Evolutionary conservation across 2,113 vertebrate species (phyloP).

Genomic region (Passer domesticus): DNA sequence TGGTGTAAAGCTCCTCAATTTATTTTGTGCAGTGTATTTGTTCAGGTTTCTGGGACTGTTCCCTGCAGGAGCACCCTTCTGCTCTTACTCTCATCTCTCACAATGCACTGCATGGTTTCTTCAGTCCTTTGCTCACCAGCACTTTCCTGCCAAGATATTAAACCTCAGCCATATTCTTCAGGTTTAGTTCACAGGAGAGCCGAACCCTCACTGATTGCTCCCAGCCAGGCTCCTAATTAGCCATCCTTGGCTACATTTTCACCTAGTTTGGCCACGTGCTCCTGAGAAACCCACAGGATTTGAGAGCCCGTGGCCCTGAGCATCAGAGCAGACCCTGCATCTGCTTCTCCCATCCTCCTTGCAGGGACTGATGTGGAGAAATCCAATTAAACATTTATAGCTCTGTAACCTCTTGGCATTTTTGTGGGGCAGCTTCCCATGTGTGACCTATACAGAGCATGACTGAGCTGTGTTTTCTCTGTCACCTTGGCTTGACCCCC

Average conservation of each 20-base stretch:
- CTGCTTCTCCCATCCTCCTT: neutral
- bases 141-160: neutral
- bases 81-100: neutral
- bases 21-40: slow-evolving; percentile 13
- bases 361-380: neutral
- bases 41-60: neutral
- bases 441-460: neutral
- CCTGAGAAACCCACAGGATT: neutral
- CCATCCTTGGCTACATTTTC: neutral
- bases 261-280: neutral
- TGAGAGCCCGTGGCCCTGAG: neutral
- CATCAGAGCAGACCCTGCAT: neutral
- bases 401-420: neutral
- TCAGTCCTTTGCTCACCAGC: neutral
- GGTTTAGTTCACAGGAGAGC: neutral
- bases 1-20: neutral
- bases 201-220: neutral
- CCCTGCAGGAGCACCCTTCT: neutral
- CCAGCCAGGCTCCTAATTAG: neutral
- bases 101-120: neutral
- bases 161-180: neutral
- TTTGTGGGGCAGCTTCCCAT: neutral
- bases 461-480: neutral
- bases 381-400: slow-evolving; percentile 22
- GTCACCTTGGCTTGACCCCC: neutral